Evolutionary conservation across 2,797 vertebrate genomes (phyloP), one percentile per base, ranked within the genome.

Genomic region (Taeniopygia guttata): DNA sequence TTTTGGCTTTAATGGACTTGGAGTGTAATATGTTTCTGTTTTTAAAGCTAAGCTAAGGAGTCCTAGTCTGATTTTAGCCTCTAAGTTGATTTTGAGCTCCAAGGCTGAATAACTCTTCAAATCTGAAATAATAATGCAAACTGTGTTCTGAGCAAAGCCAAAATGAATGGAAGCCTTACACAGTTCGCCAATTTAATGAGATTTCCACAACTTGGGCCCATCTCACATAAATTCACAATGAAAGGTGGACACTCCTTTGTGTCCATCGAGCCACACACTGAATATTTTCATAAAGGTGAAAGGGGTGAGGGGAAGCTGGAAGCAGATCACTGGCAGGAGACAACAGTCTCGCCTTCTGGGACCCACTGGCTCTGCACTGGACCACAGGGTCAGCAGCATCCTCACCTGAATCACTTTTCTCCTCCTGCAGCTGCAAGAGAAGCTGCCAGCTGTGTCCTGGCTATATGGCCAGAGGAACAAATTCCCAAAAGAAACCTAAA

Each of bases 1-100:
- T 90, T 96, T 93, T 82, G 23, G 23, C 56, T 94, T 85, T 90
- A 95, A 95, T 90, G 80, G 69, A 84, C 67, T 93, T 84, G 27
- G 85, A 96, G 45, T 30, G 48, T 67, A 94, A 91, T 81, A 88
- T 0, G 0, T 79, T 93, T 76, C 63, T 73, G 8, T 73, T 94
- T 92, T 84, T 76, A 94, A 95, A 92, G 64, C 56, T 80, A 36
- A 82, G 68, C 69, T 73, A 75, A 87, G 76, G 63, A 93, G 60
- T 89, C 70, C 56, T 74, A 80, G 32, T 83, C 77, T 81, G 89
- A 92, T 84, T 90, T 94, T 51, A 94, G 64, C 27, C 21, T 58
- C 23, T 15, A 34, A 78, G 77, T 93, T 91, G 74, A 36, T 82
- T 89, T 93, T 84, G 80, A 91, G 54, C 48, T 95, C 74, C 48